Evolutionary conservation across 2,888 invertebrate species (phyloP), one percentile per base, ranked within the genome.

Genomic region (Phorcus lineatus): DNA sequence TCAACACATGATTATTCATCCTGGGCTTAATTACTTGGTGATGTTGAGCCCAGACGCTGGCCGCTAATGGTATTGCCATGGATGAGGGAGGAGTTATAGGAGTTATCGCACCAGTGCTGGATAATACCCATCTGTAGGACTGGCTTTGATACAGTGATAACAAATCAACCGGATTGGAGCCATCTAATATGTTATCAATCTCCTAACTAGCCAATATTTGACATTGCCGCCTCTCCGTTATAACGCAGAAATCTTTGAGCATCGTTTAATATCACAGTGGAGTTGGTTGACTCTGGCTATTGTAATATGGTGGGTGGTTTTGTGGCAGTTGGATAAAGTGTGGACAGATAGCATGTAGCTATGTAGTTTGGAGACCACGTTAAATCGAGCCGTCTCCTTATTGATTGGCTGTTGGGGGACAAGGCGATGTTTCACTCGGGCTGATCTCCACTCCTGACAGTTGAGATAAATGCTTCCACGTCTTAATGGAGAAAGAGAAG

Each of bases 111-210:
- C 62, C 28, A 24, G 62, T 28, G 28, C 13, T 28, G 62, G 62
- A 62, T 62, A 62, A 62, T 62, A 62, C 28, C 28, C 62, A 62
- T 62, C 28, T 62, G 62, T 62, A 24, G 62, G 62, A 62, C 62
- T 62, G 62, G 16, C 62, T 62, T 62, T 62, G 62, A 62, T 62
- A 62, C 62, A 62, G 24, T 28, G 62, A 62, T 62, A 28, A 62
- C 62, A 62, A 62, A 62, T 62, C 62, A 62, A 62, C 62, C 28
- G 62, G 28, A 62, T 62, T 47, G 62, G 62, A 62, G 24, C 28
- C 62, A 28, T 62, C 62, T 62, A 62, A 62, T 62, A 62, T 62
- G 62, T 62, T 62, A 62, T 62, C 62, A 62, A 62, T 62, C 62
- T 62, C 28, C 62, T 62, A 62, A 62, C 62, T 62, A 62, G 62